Evolutionary conservation across 2,797 vertebrate genomes (phyloP), one percentile per base, ranked within the genome.

Genomic region (Chloroceryle amazona): DNA sequence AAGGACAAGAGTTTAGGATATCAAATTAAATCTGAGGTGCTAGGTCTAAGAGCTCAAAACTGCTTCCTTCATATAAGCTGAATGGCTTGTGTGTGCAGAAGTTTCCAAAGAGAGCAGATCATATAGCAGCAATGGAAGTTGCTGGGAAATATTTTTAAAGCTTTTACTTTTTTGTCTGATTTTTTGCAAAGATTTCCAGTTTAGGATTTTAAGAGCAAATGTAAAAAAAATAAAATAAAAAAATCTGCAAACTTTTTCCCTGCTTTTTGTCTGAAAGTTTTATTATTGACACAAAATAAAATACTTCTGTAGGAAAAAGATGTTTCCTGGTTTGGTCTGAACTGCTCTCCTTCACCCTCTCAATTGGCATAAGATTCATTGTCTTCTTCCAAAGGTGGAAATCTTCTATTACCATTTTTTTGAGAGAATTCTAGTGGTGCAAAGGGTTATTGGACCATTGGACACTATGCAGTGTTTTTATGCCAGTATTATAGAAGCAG

Each of bases 201-300:
- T 90, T 10, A 54, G 21, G n/a, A 37, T 60, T 55, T 90, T 55
- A 75, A 19, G 5, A 72, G 25, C 4, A 63, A 72, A 3, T 22
- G 13, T 49, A 49, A 25, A 49, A 51, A 51, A 46, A 46, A 52
- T 67, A 66, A 51, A 46, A 46, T 47, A 72, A 66, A 42, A 33
- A 55, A 25, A 20, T 5, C 18, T 67, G 47, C 20, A 81, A 47
- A 17, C 16, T n/a, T 28, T 70, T 57, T 13, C n/a, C 20, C 10
- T 91, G n/a, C 20, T 60, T 81, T 88, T 62, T 70, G 65, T 63
- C 71, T 65, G 29, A n/a, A 81, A 68, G 16, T 49, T 75, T 66
- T 72, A 28, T 62, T 88, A 63, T 35, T 73, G 16, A 52, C 44
- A 60, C 25, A 52, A 25, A 11, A 28, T 20, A 44, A 60, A 49